phyloP scores from a whole-genome alignment of 1,140 invertebrate genomes.

The Drosophila tropicalis region DNA sequence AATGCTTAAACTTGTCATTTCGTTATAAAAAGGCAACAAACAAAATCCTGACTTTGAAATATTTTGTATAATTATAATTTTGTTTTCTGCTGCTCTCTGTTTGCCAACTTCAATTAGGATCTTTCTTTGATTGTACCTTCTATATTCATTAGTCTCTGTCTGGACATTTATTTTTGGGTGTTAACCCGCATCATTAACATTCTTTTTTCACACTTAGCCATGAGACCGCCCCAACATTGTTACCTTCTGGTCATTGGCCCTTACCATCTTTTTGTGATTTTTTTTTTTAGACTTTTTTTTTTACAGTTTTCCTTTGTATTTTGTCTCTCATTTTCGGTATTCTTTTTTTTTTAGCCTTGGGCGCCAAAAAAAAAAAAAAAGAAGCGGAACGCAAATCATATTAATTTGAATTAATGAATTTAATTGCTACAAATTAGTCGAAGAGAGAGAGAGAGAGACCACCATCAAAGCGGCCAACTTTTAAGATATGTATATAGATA shows the following conservation, averaged over 20 bases:
- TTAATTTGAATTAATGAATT: constrained; percentile 81
- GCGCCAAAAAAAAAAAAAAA: constrained; percentile 7
- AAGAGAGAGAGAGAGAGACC: constrained; percentile 22
- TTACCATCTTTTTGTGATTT: constrained; percentile 4
- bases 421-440: constrained; percentile 75
- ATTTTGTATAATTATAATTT: constrained; percentile 18
- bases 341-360: constrained; percentile 1
- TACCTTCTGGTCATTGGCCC: constrained; percentile 71
- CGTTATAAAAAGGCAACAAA: neutral
- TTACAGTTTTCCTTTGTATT: constrained; percentile 31
- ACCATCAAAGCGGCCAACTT: constrained; percentile 54
- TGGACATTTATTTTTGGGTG: constrained; percentile 3
- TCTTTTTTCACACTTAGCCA: constrained; percentile 68
- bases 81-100: constrained; percentile 17
- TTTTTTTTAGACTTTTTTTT: constrained; percentile 19
- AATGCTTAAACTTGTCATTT: no score
- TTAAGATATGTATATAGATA: neutral
- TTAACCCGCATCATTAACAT: constrained; percentile 66
- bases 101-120: constrained; percentile 31
- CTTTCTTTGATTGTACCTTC: constrained; percentile 14
- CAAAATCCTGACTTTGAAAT: neutral
- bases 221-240: constrained; percentile 47
- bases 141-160: constrained; percentile 62
- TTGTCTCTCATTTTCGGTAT: constrained; percentile 30
- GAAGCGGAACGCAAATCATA: constrained; percentile 56